Percentiles rank a stretch among this genome's conserved stretches.
Conservation (phyloP, 2,797 vertebrate species). For the Pangasius macronema region DNA sequence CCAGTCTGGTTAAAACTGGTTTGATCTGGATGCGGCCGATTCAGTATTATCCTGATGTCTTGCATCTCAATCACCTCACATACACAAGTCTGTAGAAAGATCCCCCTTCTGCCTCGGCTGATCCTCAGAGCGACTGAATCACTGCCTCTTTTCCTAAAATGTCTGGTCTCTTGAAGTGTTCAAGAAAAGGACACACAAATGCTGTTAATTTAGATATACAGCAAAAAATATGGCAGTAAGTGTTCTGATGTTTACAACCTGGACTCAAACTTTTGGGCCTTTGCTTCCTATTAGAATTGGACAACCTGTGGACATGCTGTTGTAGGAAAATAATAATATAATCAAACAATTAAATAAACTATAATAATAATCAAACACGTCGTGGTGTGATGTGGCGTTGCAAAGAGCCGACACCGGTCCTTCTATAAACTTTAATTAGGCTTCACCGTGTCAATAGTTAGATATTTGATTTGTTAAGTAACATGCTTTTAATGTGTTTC, state of each 20-base stretch:
- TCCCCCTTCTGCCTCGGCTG: not conserved
- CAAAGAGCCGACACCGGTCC: not conserved
- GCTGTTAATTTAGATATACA: not conserved
- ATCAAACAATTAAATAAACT: too few relatives aligned
- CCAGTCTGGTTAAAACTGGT: slow-evolving; percentile 2
- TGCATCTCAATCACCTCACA: slow-evolving; percentile 23
- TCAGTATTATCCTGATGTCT: slow-evolving; percentile 15
- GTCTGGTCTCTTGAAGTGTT: not conserved
- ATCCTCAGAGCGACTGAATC: not conserved
- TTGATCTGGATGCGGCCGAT: slow-evolving; percentile 7
- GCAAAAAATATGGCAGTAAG: not conserved
- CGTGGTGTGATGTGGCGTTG: not conserved
- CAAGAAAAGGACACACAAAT: not conserved
- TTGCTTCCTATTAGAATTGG: not conserved
- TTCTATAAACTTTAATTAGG: too few relatives aligned
- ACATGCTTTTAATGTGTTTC: too few relatives aligned
- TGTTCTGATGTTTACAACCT: not conserved
- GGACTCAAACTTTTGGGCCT: not conserved
- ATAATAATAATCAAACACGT: not conserved
- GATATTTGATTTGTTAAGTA: too few relatives aligned
- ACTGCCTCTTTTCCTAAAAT: not conserved
- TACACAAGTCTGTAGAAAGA: slow-evolving; percentile 2
- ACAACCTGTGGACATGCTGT: not conserved
- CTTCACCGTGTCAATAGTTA: too few relatives aligned
- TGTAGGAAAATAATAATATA: not conserved